These are phyloP conservation scores for Python bivittatus DNA, from an alignment of 2,113 vertebrate species.

Conservation along the genomic window DNA sequence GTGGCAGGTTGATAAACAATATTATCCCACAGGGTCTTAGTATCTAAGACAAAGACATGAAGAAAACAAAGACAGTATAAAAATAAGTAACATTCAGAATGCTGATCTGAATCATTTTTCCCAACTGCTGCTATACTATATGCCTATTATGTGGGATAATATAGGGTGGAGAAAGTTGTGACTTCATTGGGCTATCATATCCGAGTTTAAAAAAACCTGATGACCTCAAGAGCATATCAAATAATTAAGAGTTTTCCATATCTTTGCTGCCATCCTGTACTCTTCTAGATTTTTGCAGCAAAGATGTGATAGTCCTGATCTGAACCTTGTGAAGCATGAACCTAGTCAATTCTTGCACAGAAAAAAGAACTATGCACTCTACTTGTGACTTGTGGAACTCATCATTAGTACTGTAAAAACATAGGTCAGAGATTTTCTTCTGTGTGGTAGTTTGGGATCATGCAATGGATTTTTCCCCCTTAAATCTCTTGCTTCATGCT, in stretches of 20 bases:
- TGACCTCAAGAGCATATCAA: neutral
- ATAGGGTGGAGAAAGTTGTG: neutral
- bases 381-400: neutral
- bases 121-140: neutral
- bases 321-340: neutral
- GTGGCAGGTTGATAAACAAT: conserved; percentile 77
- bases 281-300: neutral
- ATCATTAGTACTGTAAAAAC: neutral
- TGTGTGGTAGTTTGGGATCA: neutral
- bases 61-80: neutral
- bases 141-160: neutral
- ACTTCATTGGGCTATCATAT: neutral
- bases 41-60: conserved; percentile 68
- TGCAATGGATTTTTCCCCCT: neutral
- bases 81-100: neutral
- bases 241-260: neutral
- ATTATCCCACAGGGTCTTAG: conserved; percentile 78
- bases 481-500: neutral
- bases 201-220: neutral
- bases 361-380: neutral
- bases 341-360: neutral
- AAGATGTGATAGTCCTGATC: neutral
- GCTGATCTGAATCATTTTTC: neutral
- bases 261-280: neutral
- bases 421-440: neutral